Percentiles rank a stretch among this genome's conserved stretches.
Conservation (phyloP, 2,797 vertebrate species). For the Rhinatrema bivittatum region DNA sequence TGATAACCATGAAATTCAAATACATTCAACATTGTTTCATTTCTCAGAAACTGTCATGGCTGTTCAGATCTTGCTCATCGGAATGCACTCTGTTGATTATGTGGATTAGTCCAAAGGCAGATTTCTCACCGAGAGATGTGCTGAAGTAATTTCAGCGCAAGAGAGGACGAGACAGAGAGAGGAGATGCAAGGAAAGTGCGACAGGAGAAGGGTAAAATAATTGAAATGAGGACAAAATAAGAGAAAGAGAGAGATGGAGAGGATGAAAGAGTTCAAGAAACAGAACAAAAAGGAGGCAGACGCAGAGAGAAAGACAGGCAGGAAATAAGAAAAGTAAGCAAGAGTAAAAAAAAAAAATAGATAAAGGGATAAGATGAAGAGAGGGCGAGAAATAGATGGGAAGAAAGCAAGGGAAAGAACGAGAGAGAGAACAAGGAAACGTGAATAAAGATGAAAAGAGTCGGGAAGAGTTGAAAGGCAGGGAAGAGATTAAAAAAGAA, state of each 20-base stretch:
- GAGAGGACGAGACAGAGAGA: conserved; percentile 11
- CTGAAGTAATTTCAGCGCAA: not conserved
- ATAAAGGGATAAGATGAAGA: fast-evolving
- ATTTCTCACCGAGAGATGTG: conserved; percentile 21
- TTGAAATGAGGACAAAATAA: not conserved
- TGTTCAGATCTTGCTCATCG: conserved; percentile 5
- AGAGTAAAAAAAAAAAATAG: too few species aligned
- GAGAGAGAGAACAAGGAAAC: fast-evolving
- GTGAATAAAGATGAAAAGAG: not conserved
- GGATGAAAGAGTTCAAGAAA: too few species aligned
- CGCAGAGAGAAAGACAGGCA: too few species aligned
- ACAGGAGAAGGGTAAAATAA: not conserved
- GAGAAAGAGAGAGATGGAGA: too few species aligned
- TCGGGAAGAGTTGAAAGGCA: too few species aligned
- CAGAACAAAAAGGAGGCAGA: too few species aligned
- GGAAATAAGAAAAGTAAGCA: too few species aligned
- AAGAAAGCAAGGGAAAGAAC: too few species aligned
- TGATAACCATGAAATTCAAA: conserved; percentile 26
- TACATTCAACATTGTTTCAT: conserved; percentile 23
- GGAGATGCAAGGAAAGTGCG: not conserved
- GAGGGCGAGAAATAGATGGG: fast-evolving
- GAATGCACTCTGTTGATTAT: conserved; percentile 26
- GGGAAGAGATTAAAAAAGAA: fast-evolving
- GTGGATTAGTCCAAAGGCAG: conserved; percentile 16
- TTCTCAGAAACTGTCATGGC: conserved; percentile 24